A percentile compares a stretch with the other conserved stretches of the same genome.
phyloP scores from a whole-genome alignment of 30 jellyfish, hydroid and myxozoan species.

The Turritopsis rubra region DNA sequence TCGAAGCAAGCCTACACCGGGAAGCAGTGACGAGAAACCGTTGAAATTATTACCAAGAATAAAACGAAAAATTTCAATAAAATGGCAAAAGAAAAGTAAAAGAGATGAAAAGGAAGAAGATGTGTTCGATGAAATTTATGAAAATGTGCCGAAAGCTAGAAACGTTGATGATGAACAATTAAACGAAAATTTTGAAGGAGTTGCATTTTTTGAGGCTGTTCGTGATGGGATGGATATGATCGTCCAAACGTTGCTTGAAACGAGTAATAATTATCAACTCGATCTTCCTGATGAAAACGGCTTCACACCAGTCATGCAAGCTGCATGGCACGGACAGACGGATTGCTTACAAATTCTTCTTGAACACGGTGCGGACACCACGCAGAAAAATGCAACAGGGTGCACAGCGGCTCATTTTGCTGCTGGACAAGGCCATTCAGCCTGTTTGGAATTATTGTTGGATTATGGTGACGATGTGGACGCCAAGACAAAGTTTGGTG shows the following conservation, averaged over 20 bases:
- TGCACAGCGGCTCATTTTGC: slow-evolving; percentile 62
- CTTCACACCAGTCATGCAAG: slow-evolving; percentile 57
- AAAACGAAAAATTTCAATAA: slow-evolving; percentile 27
- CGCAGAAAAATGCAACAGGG: slow-evolving; percentile 33
- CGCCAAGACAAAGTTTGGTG: slow-evolving; percentile 49
- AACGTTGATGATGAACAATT: slow-evolving; percentile 43
- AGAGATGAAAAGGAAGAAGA: slow-evolving; percentile 25
- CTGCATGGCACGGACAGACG: slow-evolving; percentile 53
- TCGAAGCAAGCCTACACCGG: background rate
- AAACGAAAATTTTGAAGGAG: slow-evolving; percentile 37
- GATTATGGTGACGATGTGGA: slow-evolving; percentile 38
- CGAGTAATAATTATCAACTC: slow-evolving; percentile 45
- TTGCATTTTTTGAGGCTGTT: slow-evolving; percentile 40
- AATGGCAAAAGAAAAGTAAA: slow-evolving; percentile 8
- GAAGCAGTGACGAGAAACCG: slow-evolving; percentile 16
- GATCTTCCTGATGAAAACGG: slow-evolving; percentile 47
- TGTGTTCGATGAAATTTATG: slow-evolving; percentile 8
- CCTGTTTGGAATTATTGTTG: slow-evolving; percentile 28
- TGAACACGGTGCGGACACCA: slow-evolving; percentile 44
- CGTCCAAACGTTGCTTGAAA: slow-evolving; percentile 44
- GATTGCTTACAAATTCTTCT: slow-evolving; percentile 46
- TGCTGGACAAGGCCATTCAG: slow-evolving; percentile 51
- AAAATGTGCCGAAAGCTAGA: slow-evolving; percentile 13
- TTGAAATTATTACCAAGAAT: slow-evolving; percentile 26
- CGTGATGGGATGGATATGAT: slow-evolving; percentile 49